These are phyloP conservation scores for Serilophus lunatus DNA, from an alignment of 2,113 vertebrate species.

Conservation along the genomic window DNA sequence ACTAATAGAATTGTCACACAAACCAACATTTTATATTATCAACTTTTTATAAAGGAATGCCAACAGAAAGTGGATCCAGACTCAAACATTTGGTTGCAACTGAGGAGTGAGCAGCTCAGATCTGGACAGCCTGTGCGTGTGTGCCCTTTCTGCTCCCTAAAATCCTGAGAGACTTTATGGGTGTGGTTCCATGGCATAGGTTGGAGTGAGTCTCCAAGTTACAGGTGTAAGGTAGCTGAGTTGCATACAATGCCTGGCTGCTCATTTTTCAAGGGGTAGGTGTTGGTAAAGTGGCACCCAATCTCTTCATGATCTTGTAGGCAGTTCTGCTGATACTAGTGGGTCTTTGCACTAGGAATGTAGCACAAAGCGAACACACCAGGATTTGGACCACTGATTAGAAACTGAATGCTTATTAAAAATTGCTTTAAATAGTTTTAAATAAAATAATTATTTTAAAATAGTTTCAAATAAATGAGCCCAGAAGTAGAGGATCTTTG, in stretches of 20 bases:
- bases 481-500: conserved; percentile 62
- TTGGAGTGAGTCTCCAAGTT: background rate
- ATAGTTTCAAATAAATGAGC: conserved; percentile 72
- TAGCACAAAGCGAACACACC: background rate
- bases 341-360: background rate
- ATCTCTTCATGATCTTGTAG: background rate
- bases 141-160: background rate
- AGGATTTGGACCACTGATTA: background rate
- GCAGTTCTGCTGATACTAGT: background rate
- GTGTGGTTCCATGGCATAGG: background rate
- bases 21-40: background rate
- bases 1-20: background rate
- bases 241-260: rapidly evolving
- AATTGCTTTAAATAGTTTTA: conserved; percentile 55
- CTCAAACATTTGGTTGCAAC: background rate
- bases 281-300: background rate
- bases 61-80: conserved; percentile 37
- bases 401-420: conserved; percentile 17
- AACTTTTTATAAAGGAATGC: conserved; percentile 20
- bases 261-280: rapidly evolving
- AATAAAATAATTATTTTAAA: conserved; percentile 67
- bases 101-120: background rate
- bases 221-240: background rate
- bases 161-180: background rate
- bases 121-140: background rate